A percentile compares a stretch with the other conserved stretches of the same genome.
These are phyloP conservation scores for Luehdorfia chinensis DNA, from an alignment of 1,140 invertebrate genomes.

Conservation along the genomic window DNA sequence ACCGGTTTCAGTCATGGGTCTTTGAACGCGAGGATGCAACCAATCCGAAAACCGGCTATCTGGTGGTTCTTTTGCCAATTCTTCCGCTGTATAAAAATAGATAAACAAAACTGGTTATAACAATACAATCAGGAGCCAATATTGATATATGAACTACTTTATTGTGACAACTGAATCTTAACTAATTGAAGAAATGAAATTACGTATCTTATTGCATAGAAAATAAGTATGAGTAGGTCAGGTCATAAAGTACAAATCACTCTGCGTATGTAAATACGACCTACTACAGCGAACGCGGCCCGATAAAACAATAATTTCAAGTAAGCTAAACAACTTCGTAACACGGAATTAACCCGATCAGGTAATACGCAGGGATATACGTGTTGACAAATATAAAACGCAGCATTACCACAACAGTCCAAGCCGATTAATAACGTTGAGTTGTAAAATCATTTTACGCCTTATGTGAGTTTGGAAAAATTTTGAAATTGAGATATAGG, in stretches of 20 bases:
- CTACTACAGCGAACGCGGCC: not conserved
- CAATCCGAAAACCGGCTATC: conserved; percentile 66
- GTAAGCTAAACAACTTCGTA: conserved; percentile 39
- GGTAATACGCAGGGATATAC: conserved; percentile 32
- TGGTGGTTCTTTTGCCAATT: conserved; percentile 65
- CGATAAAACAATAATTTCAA: conserved; percentile 12
- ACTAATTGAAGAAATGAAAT: too few species aligned
- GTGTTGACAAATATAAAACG: conserved; percentile 39
- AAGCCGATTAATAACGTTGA: conserved; percentile 15
- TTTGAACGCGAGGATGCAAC: conserved; percentile 59
- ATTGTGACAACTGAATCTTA: too few species aligned
- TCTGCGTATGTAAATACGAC: too few species aligned
- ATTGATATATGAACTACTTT: too few species aligned
- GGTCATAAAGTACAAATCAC: conserved; percentile 1
- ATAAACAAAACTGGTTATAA: too few species aligned
- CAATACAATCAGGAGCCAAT: too few species aligned
- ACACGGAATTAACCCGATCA: conserved; percentile 40
- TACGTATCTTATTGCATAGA: too few species aligned
- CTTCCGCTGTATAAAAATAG: conserved; percentile 50
- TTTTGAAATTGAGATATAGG: too few species aligned
- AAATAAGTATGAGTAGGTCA: not conserved
- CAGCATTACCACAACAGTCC: conserved; percentile 8
- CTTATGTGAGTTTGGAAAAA: too few species aligned
- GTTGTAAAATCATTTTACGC: conserved; percentile 9
- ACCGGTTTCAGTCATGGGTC: conserved; percentile 40